Evolutionary conservation across 2,113 vertebrate species (phyloP).

Genomic region (Chaetodon auriga): DNA sequence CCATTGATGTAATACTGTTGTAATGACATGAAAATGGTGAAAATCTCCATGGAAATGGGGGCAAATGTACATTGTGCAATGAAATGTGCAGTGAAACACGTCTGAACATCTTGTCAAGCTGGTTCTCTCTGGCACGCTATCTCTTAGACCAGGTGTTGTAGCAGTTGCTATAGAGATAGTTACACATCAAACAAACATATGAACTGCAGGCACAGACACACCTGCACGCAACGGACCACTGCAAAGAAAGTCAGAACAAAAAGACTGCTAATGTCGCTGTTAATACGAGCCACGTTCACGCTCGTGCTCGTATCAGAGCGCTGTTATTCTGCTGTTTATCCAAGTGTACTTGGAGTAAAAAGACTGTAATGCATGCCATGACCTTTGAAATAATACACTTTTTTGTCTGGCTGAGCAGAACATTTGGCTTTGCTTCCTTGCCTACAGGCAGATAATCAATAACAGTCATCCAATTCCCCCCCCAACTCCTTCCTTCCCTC

Average conservation of each 20-base stretch:
- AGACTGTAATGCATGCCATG: slow-evolving; percentile 78
- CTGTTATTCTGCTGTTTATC: slow-evolving; percentile 71
- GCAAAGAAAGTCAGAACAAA: slow-evolving; percentile 57
- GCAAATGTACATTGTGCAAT: slow-evolving; percentile 31
- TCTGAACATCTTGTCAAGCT: slow-evolving; percentile 32
- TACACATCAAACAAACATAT: slow-evolving; percentile 57
- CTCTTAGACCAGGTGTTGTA: slow-evolving; percentile 61
- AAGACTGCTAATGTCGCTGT: slow-evolving; percentile 37
- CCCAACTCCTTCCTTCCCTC: slow-evolving; percentile 37
- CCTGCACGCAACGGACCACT: slow-evolving; percentile 66
- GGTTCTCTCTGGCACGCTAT: slow-evolving; percentile 53
- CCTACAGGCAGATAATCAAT: slow-evolving; percentile 83
- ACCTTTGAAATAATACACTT: slow-evolving; percentile 87
- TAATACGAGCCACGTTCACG: slow-evolving; percentile 2
- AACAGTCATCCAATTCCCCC: slow-evolving; percentile 73
- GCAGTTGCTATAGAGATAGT: slow-evolving; percentile 70
- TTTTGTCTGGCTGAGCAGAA: slow-evolving; percentile 82
- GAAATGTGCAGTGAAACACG: slow-evolving; percentile 36
- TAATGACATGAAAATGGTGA: slow-evolving; percentile 66
- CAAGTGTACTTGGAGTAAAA: slow-evolving; percentile 62
- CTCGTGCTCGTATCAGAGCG: slow-evolving; percentile 6
- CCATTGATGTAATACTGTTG: slow-evolving; percentile 74
- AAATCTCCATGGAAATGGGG: slow-evolving; percentile 46
- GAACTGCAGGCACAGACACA: slow-evolving; percentile 56
- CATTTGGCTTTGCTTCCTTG: slow-evolving; percentile 78